Evolutionary conservation across 2,113 vertebrate species (phyloP), one percentile per base, ranked within the genome.

Genomic region (Halichoeres trimaculatus): DNA sequence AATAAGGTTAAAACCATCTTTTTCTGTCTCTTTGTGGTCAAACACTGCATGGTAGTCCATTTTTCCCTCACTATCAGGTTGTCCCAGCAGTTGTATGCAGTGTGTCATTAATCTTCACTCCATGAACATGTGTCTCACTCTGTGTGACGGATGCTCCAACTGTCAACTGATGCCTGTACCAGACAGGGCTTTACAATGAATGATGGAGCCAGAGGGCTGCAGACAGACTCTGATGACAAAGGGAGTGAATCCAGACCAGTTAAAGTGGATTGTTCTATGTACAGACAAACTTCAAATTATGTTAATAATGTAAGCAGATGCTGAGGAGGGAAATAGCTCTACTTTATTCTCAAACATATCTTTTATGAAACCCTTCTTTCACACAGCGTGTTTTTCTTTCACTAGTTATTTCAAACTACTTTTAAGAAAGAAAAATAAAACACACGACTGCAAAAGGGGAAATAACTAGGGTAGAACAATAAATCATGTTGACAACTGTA

Each of bases 71-170:
- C 17, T 70, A 26, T 30, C 1, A 1, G 19, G 17, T 20, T 64
- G 24, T 62, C 45, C 23, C 43, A 63, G 55, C 40, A 54, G 62
- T 41, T 65, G 52, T 22, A 35, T 50, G 14, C n/a, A 1, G 12
- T 7, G 24, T 60, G 24, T 23, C 38, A 77, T 74, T 66, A 54
- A 79, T 85, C 57, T 72, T 19, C 30, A 60, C 61, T 73, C 58
- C 24, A 20, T 59, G 51, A 61, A 5, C 59, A 65, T 41, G 71
- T 57, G 64, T 78, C 38, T 65, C 38, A 56, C 66, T 73, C 19
- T 65, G 52, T 59, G 58, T 81, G 85, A 89, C 34, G 73, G 76
- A 84, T 84, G 76, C 47, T 1, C 65, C 67, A 62, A 68, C 74
- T 69, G 73, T 84, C 73, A 81, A 22, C 62, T 26, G 40, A 41